Base-by-base conservation (phyloP, 2,797 vertebrate genomes). In the Ceyx erithaca region DNA sequence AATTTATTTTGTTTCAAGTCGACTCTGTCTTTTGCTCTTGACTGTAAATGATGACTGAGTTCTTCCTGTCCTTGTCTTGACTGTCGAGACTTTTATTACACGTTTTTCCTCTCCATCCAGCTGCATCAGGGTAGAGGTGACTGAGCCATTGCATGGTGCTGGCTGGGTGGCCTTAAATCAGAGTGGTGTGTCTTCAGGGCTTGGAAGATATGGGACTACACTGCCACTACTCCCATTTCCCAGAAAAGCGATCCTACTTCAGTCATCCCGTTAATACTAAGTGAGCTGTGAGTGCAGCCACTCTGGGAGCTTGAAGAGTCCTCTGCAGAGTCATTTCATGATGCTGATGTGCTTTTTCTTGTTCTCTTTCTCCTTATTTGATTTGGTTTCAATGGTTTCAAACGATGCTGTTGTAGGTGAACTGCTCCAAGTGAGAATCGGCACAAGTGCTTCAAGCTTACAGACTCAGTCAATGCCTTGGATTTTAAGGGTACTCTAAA, bases 181-280 rank as follows among this genome's bases (percentile, higher is more conserved):
- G 18, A 18, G 19, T 26, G 12, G 0, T 46, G 3, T 26, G 8
- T 79, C 46, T 84, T 81, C 55, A 75, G 45, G 77, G 31, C 6
- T 4, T 2, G 37, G 25, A 67, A 48, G 20, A 17, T 8, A 54
- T 55, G 11, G 7, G 2, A 7, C 23, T 69, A 19, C 0, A 4
- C 40, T 89, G 54, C 33, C 16, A 6, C 61, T 75, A 16, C 7
- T 69, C 7, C 52, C 46, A 14, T 59, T 87, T 83, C 35, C 45
- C 45, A 43, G 67, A 79, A 83, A 70, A 78, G 43, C 45, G 31
- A 33, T 45, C 14, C 20, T 85, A 13, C 45, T 89, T 91, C 57
- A 72, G 35, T 20, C 35, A 62, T 6, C 17, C 54, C 18, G 6
- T 43, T 57, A 68, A 15, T 46, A 61, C 31, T 0, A 6, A 45